These are phyloP conservation scores for Triops longicaudatus DNA, from an alignment of 1,140 invertebrate genomes.

Conservation along the genomic window DNA sequence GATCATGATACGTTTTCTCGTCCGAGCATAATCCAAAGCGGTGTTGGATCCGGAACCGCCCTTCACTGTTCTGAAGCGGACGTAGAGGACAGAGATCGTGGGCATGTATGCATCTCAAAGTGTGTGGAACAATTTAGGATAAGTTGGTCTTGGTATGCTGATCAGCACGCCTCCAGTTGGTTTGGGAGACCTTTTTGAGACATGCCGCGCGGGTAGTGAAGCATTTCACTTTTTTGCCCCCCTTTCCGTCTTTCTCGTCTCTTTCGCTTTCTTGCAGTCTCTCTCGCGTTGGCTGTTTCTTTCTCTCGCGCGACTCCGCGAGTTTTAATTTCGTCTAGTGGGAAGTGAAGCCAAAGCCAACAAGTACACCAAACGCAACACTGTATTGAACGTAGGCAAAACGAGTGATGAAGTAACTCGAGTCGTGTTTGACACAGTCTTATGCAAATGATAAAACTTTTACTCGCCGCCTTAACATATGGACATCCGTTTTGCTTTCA, in stretches of 20 bases:
- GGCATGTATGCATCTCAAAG: neutral
- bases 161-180: neutral
- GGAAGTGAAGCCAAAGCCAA: constrained; percentile 9
- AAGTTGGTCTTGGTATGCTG: constrained; percentile 11
- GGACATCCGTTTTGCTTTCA: neutral
- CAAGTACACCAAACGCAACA: neutral
- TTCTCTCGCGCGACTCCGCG: neutral
- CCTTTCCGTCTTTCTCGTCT: neutral
- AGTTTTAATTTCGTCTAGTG: constrained; percentile 12
- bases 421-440: constrained; percentile 1
- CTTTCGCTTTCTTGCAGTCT: neutral
- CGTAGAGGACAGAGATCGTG: neutral
- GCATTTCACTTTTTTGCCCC: constrained; percentile 21
- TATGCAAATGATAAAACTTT: constrained; percentile 10
- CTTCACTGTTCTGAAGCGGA: too few relatives aligned
- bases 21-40: too few relatives aligned
- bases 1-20: too few relatives aligned
- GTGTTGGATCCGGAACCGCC: too few relatives aligned
- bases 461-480: neutral
- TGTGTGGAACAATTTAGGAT: neutral
- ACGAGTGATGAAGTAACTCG: constrained; percentile 6
- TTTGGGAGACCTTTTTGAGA: neutral
- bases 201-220: constrained; percentile 14
- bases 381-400: neutral
- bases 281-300: neutral